phyloP scores from a whole-genome alignment of 37 sponge, comb jelly and placozoan species.

The Mnemiopsis leidyi region DNA sequence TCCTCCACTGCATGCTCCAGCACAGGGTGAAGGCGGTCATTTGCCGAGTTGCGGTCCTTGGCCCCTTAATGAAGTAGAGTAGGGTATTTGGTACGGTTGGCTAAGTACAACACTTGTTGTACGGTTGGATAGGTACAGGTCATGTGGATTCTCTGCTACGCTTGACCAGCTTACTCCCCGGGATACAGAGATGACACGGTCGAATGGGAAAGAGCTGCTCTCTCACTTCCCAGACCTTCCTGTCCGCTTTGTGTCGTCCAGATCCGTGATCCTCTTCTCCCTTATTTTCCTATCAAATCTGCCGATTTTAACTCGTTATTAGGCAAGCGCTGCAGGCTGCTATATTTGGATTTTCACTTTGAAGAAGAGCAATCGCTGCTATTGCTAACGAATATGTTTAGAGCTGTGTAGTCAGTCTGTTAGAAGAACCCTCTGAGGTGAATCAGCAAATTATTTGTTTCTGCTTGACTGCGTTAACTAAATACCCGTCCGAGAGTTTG shows the following conservation, averaged over 20 bases:
- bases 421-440: background rate
- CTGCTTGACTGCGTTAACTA: background rate
- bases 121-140: too few relatives aligned
- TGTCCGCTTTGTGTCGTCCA: background rate
- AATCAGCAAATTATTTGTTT: background rate
- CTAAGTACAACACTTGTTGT: too few relatives aligned
- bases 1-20: background rate
- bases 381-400: too few relatives aligned
- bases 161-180: background rate
- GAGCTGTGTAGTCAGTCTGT: background rate
- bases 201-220: background rate
- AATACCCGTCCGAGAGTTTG: background rate
- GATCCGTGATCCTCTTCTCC: too few relatives aligned
- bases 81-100: background rate
- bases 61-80: background rate
- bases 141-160: background rate
- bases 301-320: background rate
- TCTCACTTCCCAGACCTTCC: background rate
- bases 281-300: background rate
- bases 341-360: too few relatives aligned
- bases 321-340: too few relatives aligned
- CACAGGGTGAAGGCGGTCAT: background rate
- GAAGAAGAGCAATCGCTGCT: too few relatives aligned
- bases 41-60: background rate
- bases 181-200: background rate